Base-by-base conservation (phyloP, 2,113 vertebrate genomes). In the Onychorhynchus coronatus region DNA sequence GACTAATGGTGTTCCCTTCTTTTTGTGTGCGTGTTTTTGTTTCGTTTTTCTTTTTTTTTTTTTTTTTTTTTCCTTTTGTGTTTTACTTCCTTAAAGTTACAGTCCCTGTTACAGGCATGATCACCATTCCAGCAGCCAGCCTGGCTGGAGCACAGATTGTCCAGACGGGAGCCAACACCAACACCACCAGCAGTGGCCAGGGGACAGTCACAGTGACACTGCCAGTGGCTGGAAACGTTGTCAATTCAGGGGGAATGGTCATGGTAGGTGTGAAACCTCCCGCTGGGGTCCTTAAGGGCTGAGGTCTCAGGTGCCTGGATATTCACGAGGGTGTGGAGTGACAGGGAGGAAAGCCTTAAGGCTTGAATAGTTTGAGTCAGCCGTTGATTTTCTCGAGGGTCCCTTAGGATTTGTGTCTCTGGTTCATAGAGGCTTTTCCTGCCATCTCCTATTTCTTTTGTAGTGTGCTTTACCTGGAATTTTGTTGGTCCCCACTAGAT, bases 231-330 rank as follows among this genome's bases (percentile, higher is more conserved):
- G 99, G 99, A 63, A 99, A 99, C 88, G 99, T 99, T 97, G 99
- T 99, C 97, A 99, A 99, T 97, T 98, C 99, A 82, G 99, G 99
- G 93, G 99, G 99, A 89, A 99, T 99, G 99, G 99, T 99, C 96
- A 99, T 99, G 99, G 99, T 99, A 98, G 97, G 99, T 97, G 89
- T 96, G 97, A 58, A 52, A 72, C 55, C 56, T 39, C 25, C 77
- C 49, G 44, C 31, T 92, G 68, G 71, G 88, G 6, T 13, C 58
- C 33, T 33, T 31, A 74, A 19, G 89, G 31, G 33, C 37, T 73
- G 55, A 85, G 19, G 17, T 77, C 42, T 13, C 11, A 46, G 30
- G 6, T 56, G 31, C 11, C 63, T 46, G 70, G 53, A 10, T 89
- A 83, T 90, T 55, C 63, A 12, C 63, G 3, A 1, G 79, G 35